Percentiles rank a stretch among this genome's conserved stretches.
phyloP scores from a whole-genome alignment of 2,113 vertebrate genomes.

The Onychostoma macrolepis region DNA sequence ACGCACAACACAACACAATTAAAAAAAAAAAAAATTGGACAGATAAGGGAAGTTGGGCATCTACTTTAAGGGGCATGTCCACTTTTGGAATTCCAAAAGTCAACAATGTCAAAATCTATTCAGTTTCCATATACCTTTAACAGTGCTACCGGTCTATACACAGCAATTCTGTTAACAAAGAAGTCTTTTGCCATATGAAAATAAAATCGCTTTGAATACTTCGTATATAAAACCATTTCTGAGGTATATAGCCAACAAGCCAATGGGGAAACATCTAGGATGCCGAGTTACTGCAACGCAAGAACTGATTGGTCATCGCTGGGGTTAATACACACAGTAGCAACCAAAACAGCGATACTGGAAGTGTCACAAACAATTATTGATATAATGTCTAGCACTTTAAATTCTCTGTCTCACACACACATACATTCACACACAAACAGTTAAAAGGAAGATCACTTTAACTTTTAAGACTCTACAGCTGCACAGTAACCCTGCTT shows the following conservation, averaged over 20 bases:
- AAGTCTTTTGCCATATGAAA: slow-evolving; percentile 42
- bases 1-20: background rate
- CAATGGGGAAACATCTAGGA: slow-evolving; percentile 69
- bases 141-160: slow-evolving; percentile 54
- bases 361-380: slow-evolving; percentile 63
- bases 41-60: background rate
- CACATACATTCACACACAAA: slow-evolving; percentile 20
- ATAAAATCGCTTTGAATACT: slow-evolving; percentile 46
- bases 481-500: background rate
- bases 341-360: slow-evolving; percentile 69
- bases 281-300: slow-evolving; percentile 77
- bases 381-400: slow-evolving; percentile 53
- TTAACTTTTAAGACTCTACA: slow-evolving; percentile 27
- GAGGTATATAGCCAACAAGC: slow-evolving; percentile 59
- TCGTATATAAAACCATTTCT: slow-evolving; percentile 57
- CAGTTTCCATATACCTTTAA: background rate
- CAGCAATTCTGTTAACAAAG: slow-evolving; percentile 22
- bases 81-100: slow-evolving; percentile 21
- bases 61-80: background rate
- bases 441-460: background rate
- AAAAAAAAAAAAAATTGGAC: background rate
- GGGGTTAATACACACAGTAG: slow-evolving; percentile 61
- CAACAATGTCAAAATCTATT: slow-evolving; percentile 40
- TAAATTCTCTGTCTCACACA: background rate
- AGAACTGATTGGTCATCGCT: slow-evolving; percentile 82